A percentile compares a stretch with the other conserved stretches of the same genome.
These are phyloP conservation scores for Danionella dracula DNA, from an alignment of 2,797 vertebrate genomes.

Conservation along the genomic window DNA sequence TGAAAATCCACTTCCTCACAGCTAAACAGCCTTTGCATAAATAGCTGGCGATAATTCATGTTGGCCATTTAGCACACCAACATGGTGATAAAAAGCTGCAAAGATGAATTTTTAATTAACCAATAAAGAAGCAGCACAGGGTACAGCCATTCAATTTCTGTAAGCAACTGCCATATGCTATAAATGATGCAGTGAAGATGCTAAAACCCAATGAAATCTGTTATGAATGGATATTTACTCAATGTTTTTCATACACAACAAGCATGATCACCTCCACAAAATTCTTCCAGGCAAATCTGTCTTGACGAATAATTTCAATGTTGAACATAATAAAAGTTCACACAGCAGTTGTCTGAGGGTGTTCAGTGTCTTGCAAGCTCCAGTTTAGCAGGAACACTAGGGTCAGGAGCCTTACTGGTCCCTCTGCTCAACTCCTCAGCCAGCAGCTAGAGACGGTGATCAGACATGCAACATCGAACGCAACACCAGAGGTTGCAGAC, in stretches of 20 bases:
- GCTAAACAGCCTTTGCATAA: background rate
- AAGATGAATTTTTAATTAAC: conserved; percentile 16
- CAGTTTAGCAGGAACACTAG: conserved; percentile 6
- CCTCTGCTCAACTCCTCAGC: conserved; percentile 1
- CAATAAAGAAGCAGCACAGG: background rate
- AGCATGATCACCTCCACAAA: background rate
- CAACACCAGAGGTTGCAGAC: conserved; percentile 45
- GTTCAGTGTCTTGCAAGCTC: conserved; percentile 5
- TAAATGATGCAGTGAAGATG: too few relatives aligned
- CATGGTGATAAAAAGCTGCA: background rate
- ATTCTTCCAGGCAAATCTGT: conserved; percentile 1
- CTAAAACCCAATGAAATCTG: too few relatives aligned
- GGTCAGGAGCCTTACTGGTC: conserved; percentile 10
- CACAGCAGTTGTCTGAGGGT: background rate
- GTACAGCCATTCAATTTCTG: background rate
- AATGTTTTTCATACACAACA: conserved; percentile 5
- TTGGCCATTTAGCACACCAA: background rate
- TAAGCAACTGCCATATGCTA: background rate
- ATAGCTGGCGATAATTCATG: background rate
- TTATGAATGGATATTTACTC: too few relatives aligned
- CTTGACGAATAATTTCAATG: conserved; percentile 9
- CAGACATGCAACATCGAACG: conserved; percentile 44
- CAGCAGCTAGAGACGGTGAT: conserved; percentile 38
- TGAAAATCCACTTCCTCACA: background rate
- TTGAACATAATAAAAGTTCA: conserved; percentile 4